Evolutionary conservation across 2,113 vertebrate species (phyloP).

Genomic region (Odocoileus virginianus): DNA sequence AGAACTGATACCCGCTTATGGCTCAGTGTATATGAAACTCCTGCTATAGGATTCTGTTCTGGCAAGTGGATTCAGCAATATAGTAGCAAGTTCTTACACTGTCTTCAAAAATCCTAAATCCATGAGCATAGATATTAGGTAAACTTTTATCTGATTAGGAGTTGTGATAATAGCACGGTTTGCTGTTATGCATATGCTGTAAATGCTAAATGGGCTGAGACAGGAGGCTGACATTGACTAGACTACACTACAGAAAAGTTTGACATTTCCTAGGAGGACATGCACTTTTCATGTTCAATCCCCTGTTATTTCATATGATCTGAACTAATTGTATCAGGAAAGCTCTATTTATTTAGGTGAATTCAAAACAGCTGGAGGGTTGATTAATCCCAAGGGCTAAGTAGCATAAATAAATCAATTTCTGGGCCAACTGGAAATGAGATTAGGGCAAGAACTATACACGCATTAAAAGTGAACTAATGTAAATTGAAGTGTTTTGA

Average conservation of each 20-base stretch:
- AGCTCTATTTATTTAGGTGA: constrained; percentile 32
- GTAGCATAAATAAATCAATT: constrained; percentile 44
- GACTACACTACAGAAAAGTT: background rate
- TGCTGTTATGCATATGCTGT: background rate
- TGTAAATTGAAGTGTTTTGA: constrained; percentile 56
- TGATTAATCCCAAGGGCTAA: constrained; percentile 42
- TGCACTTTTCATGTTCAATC: constrained; percentile 13
- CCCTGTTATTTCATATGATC: background rate
- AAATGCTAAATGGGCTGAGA: background rate
- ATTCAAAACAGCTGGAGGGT: constrained; percentile 31
- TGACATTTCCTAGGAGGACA: background rate
- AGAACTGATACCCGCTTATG: background rate
- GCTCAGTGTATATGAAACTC: background rate
- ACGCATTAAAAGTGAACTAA: constrained; percentile 64
- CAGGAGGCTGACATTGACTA: background rate
- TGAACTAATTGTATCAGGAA: constrained; percentile 22
- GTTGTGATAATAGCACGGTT: background rate
- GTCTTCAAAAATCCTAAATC: background rate
- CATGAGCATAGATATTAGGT: background rate
- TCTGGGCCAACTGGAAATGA: constrained; percentile 9
- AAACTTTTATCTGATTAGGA: background rate
- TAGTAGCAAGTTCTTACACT: background rate
- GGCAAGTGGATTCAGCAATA: background rate
- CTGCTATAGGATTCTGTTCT: background rate
- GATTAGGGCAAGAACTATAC: constrained; percentile 7